phyloP scores from a whole-genome alignment of 2,888 invertebrate genomes.

The Stenotaenia linearis region DNA sequence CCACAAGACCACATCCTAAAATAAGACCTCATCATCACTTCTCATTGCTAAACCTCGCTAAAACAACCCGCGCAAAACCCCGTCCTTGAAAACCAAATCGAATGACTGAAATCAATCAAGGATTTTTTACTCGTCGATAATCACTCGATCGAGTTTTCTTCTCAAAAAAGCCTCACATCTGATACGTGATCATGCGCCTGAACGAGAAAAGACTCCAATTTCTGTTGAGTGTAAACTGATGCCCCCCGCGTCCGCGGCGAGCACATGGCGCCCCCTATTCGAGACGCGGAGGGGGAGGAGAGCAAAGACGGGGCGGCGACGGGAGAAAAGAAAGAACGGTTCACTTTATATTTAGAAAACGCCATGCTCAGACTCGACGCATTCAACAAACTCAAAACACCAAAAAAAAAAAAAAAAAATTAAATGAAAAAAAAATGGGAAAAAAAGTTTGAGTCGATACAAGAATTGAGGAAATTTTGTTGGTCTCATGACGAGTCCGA shows the following conservation, averaged over 20 bases:
- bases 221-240: not conserved
- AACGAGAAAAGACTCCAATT: not conserved
- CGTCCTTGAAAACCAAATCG: not conserved
- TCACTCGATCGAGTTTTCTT: not conserved
- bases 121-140: not conserved
- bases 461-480: not conserved
- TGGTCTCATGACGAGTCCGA: not conserved
- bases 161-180: not conserved
- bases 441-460: not conserved
- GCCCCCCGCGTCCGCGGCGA: not conserved
- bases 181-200: not conserved
- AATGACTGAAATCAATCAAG: not conserved
- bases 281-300: not conserved
- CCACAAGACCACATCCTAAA: too few species aligned
- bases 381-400: not conserved
- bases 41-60: too few species aligned
- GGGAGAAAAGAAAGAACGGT: not conserved
- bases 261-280: conserved; percentile 3
- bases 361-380: not conserved
- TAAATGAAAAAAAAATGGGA: not conserved
- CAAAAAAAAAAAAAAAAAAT: not conserved
- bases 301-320: not conserved
- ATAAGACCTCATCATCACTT: too few species aligned
- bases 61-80: too few species aligned
- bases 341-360: conserved; percentile 5